These are phyloP conservation scores for Neogobius melanostomus DNA, from an alignment of 2,113 vertebrate species.

Conservation along the genomic window DNA sequence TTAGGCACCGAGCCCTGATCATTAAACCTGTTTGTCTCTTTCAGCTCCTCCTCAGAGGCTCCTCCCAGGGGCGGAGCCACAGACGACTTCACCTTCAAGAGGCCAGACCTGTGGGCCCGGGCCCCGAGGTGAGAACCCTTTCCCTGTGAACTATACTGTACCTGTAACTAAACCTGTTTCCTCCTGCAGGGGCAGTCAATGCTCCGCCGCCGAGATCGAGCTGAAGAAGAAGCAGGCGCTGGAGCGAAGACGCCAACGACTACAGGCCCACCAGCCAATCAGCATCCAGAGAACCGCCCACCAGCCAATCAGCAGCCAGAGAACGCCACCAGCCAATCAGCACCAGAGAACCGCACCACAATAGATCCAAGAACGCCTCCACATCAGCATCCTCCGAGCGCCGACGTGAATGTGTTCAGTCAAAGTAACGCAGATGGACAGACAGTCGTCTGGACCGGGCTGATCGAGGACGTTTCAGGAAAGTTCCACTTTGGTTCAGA, in stretches of 20 bases:
- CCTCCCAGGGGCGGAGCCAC: neutral
- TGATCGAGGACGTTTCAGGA: too few relatives aligned
- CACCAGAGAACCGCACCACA: neutral
- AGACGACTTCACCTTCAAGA: conserved; percentile 71
- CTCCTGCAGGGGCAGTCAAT: too few relatives aligned
- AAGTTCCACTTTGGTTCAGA: too few relatives aligned
- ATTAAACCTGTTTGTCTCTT: too few relatives aligned
- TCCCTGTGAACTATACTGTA: neutral
- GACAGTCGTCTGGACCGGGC: too few relatives aligned
- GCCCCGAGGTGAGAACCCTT: conserved; percentile 66
- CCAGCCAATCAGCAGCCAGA: neutral
- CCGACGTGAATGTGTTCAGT: too few relatives aligned
- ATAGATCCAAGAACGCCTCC: too few relatives aligned
- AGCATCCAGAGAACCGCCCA: neutral
- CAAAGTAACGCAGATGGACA: too few relatives aligned
- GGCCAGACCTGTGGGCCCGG: conserved; percentile 40
- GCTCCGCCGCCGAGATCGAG: conserved; percentile 89
- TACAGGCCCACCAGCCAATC: conserved; percentile 44
- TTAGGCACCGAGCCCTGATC: too few relatives aligned
- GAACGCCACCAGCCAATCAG: too few relatives aligned
- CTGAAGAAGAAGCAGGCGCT: conserved; percentile 90
- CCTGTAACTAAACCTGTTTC: neutral
- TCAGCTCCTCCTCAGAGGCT: neutral
- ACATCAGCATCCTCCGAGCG: neutral
- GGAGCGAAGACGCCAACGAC: conserved; percentile 80